These are phyloP conservation scores for Silurus glanis DNA, from an alignment of 2,113 vertebrate species.

Conservation along the genomic window DNA sequence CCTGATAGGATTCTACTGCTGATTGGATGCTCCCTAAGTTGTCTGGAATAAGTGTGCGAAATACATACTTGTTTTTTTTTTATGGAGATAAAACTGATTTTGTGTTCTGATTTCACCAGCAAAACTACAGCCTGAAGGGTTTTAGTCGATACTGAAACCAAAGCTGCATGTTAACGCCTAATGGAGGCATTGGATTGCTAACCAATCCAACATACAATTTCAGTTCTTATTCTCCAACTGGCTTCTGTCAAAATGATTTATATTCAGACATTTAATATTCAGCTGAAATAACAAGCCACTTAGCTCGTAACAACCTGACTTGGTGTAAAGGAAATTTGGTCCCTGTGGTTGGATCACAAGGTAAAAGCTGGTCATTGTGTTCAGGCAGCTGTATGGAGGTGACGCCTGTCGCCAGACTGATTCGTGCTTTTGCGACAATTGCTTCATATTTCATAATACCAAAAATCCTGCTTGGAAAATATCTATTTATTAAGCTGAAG, in stretches of 20 bases:
- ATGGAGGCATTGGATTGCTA: conserved; percentile 39
- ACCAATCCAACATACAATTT: conserved; percentile 58
- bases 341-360: conserved; percentile 51
- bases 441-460: neutral
- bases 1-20: neutral
- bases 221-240: conserved; percentile 58
- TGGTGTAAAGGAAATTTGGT: conserved; percentile 57
- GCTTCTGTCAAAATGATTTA: conserved; percentile 64
- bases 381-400: conserved; percentile 46
- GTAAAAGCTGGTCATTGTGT: conserved; percentile 42
- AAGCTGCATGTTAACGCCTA: neutral
- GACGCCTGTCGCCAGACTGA: conserved; percentile 28
- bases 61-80: too few relatives aligned
- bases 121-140: neutral
- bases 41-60: too few relatives aligned
- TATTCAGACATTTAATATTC: conserved; percentile 61
- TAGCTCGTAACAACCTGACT: conserved; percentile 51
- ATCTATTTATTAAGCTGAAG: conserved; percentile 38
- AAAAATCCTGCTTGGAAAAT: conserved; percentile 31
- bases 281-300: conserved; percentile 65
- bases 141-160: neutral
- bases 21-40: conserved; percentile 16
- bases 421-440: conserved; percentile 27
- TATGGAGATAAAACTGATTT: neutral
- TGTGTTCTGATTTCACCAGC: neutral